These are phyloP conservation scores for Anas platyrhynchos DNA, from an alignment of 2,113 vertebrate genomes.

Conservation along the genomic window DNA sequence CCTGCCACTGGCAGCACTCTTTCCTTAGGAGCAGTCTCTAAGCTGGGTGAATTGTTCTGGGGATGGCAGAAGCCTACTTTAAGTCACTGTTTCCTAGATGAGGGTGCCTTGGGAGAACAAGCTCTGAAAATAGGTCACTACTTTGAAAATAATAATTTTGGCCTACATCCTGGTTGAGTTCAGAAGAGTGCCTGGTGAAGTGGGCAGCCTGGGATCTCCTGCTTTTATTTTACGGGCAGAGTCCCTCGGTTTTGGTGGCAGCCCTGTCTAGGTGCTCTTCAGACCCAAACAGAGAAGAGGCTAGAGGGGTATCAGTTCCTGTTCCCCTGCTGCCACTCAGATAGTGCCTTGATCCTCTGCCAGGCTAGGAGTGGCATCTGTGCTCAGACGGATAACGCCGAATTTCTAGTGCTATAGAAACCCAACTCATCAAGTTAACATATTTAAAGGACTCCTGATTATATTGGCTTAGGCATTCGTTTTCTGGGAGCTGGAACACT, in stretches of 20 bases:
- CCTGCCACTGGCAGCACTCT: background rate
- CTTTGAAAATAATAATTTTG: background rate
- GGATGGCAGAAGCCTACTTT: background rate
- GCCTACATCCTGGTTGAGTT: background rate
- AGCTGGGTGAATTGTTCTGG: rapidly evolving
- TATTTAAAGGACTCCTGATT: background rate
- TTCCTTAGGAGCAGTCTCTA: background rate
- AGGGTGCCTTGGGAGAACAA: background rate
- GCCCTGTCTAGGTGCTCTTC: background rate
- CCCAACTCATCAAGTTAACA: too few species aligned
- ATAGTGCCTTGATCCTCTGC: background rate
- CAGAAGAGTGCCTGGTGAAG: background rate
- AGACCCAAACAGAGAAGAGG: background rate
- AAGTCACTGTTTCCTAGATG: background rate
- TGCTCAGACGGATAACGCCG: background rate
- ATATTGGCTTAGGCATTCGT: background rate
- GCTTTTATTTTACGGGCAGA: background rate
- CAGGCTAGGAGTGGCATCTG: background rate
- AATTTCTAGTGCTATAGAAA: background rate
- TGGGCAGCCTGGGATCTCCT: background rate
- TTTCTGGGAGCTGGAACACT: background rate
- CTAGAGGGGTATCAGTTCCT: background rate
- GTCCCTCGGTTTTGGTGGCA: background rate
- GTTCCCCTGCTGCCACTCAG: background rate
- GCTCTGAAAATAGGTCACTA: background rate